Evolutionary conservation across 2,888 invertebrate genomes (phyloP).

Genomic region (Andrena haemorrhoa): DNA sequence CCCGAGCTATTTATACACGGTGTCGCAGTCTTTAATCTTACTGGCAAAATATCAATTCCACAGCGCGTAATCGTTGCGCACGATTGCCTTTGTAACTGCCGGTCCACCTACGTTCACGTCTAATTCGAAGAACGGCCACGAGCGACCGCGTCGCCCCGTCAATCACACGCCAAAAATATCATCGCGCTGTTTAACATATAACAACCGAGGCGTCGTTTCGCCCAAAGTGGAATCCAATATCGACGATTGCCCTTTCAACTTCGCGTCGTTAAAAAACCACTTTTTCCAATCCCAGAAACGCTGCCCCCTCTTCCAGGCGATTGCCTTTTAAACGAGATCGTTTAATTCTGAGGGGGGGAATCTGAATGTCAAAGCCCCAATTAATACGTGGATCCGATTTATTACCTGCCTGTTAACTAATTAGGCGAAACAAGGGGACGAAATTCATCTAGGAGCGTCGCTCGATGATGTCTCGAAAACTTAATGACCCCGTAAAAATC

Average conservation of each 20-base stretch:
- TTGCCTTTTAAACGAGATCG: conserved; percentile 33
- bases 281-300: conserved; percentile 15
- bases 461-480: conserved; percentile 9
- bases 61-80: conserved; percentile 29
- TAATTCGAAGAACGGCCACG: conserved; percentile 9
- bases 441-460: not conserved
- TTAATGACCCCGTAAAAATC: conserved; percentile 27
- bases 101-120: not conserved
- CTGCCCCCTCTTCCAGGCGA: not conserved
- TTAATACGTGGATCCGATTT: conserved; percentile 43
- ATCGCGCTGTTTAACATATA: not conserved
- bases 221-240: not conserved
- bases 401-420: conserved; percentile 34
- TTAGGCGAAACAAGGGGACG: conserved; percentile 4
- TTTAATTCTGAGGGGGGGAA: conserved; percentile 14
- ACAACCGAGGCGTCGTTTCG: not conserved
- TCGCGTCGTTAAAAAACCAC: not conserved
- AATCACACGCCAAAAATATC: conserved; percentile 14
- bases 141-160: not conserved
- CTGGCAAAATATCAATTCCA: conserved; percentile 52
- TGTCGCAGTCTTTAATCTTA: conserved; percentile 32
- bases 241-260: conserved; percentile 3
- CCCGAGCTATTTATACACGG: conserved; percentile 28
- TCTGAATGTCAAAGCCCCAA: conserved; percentile 29
- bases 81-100: conserved; percentile 39